Conservation (phyloP, 2,888 invertebrate genomes). For the Drosophila lutescens region DNA sequence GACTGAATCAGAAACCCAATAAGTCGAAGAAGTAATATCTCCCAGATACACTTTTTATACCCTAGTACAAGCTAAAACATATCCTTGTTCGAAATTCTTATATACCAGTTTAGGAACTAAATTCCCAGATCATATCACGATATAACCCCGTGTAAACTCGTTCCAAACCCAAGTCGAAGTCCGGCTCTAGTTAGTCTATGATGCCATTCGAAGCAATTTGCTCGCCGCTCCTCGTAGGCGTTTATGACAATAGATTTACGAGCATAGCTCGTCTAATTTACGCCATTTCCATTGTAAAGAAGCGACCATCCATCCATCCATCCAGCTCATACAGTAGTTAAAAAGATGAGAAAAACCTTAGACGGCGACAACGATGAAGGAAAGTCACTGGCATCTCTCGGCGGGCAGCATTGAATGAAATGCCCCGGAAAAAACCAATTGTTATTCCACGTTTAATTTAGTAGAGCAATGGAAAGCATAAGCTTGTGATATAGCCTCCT, state of each 20-base stretch:
- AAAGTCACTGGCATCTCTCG: slow-evolving; percentile 57
- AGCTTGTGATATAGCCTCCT: slow-evolving; percentile 22
- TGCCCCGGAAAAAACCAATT: slow-evolving; percentile 85
- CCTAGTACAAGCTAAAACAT: no score
- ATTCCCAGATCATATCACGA: slow-evolving; percentile 5
- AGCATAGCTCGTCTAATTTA: slow-evolving; percentile 71
- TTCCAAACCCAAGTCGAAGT: slow-evolving; percentile 8
- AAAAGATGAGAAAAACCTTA: slow-evolving; percentile 62
- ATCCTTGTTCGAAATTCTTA: no score
- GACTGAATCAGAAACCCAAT: no score
- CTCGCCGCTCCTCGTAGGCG: slow-evolving; percentile 62
- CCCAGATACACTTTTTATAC: no score
- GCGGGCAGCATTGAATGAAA: slow-evolving; percentile 69
- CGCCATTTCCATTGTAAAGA: slow-evolving; percentile 67
- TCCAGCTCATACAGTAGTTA: slow-evolving; percentile 44
- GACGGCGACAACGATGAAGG: slow-evolving; percentile 61
- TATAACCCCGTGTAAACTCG: slow-evolving; percentile 21
- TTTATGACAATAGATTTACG: slow-evolving; percentile 78
- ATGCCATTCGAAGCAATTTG: slow-evolving; percentile 49
- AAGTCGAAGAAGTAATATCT: no score
- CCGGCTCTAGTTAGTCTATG: slow-evolving; percentile 44
- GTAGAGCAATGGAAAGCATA: slow-evolving; percentile 56
- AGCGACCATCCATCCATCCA: slow-evolving; percentile 37
- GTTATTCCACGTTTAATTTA: slow-evolving; percentile 82
- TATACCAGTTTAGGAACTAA: not conserved